Evolutionary conservation across 2,888 invertebrate species (phyloP), one percentile per base, ranked within the genome.

Genomic region (Masnerella sp.): DNA sequence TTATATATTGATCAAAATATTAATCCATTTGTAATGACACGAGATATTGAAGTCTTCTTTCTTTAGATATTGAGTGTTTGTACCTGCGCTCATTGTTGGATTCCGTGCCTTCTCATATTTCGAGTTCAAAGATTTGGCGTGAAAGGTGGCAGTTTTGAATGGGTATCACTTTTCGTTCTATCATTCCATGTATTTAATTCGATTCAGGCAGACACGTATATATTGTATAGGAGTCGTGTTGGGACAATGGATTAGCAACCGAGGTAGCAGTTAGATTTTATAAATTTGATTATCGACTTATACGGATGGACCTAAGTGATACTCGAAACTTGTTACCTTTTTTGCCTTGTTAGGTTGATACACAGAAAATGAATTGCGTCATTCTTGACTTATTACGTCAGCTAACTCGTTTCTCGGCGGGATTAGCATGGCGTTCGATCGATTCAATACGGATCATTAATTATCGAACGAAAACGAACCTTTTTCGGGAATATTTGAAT

Each of bases 11-110:
- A 69, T 74, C 58, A 56, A 52, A 59, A 59, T 36, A 58, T 15
- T 22, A 28, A 52, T 47, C 40, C 51, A 14, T 51, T 62, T 59
- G 59, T 64, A 52, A 59, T 18, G 52, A 59, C 42, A 40, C 49
- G 28, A 62, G 54, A 59, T 45, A 38, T 45, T 56, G 58, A 67
- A 64, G 56, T 72, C 58, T 73, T 64, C 65, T 67, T 52, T 76
- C 64, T 75, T 67, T 75, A 68, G 78, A 79, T 79, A 81, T 78
- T 73, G 79, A 84, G 86, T 85, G 84, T 85, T 83, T 83, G 82
- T 86, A 85, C 85, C 85, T 86, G 85, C 84, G 78, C 80, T 61
- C 78, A 82, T 84, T 85, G 85, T 85, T 78, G 69, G 68, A 77
- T 73, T 75, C 73, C 74, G 65, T 78, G 74, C 77, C 81, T 79